Evolutionary conservation across 2,797 vertebrate species (phyloP), one percentile per base, ranked within the genome.

Genomic region (Esox lucius): DNA sequence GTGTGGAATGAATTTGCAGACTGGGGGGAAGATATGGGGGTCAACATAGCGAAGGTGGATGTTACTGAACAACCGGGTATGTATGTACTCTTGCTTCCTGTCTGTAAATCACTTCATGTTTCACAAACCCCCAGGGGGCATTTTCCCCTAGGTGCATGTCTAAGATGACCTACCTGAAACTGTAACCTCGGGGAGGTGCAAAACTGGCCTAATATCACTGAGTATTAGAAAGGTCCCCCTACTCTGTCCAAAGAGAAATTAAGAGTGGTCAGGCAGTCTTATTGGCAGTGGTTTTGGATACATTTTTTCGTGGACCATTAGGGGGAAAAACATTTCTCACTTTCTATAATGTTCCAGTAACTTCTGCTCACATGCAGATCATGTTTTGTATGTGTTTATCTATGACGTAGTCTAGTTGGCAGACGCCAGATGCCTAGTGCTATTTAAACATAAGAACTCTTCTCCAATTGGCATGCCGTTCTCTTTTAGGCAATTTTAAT

Each of bases 21-120:
- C 75, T 98, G 96, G 97, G 95, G 96, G 35, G 97, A 98, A 75
- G 97, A 99, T 87, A 94, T 98, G 85, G 96, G 94, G 16, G 88
- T 99, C 80, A 97, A 94, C 80, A 91, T 99, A 3, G 97, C 96
- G 73, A 98, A 98, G 87, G 97, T 98, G 89, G 98, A 99, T 74
- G 97, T 99, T 56, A 98, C 97, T 0, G 96, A 97, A n/a, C 95
- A 99, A 75, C 96, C 98, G 49, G 97, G 98, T 98, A 91, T 66
- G 75, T n/a, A 64, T 31, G n/a, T 16, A 3, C 61, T 16, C 26
- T 15, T 78, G 51, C 49, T 70, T 2, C 31, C 35, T 31, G 5
- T 17, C 71, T 46, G 65, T 35, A 71, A 71, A 73, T 62, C 67
- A 42, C 4, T 26, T 9, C 15, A 15, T 12, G 28, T 72, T 15